Base-by-base conservation (phyloP, 53 echinoderm and acorn worm genomes). In the Astropecten irregularis region DNA sequence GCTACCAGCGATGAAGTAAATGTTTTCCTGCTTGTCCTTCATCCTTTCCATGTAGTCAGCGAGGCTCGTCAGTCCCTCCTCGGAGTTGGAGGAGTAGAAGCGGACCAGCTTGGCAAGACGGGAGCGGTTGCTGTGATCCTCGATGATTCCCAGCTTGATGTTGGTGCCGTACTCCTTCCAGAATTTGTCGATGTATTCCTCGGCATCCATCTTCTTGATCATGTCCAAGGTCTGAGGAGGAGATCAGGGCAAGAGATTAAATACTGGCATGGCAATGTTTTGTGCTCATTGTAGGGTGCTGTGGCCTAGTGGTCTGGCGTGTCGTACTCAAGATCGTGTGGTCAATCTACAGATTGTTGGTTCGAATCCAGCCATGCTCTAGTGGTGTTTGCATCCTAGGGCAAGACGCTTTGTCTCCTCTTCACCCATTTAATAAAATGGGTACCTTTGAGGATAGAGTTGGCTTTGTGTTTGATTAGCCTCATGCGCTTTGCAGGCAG, bases 121-220 rank as follows among this genome's bases (percentile, higher is more conserved):
- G 46, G 97, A 91, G 21, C 97, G 84, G 97, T 97, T 97, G 88
- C 85, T 93, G 85, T 97, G 94, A 34, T 97, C 97, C 81, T 97
- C 97, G 40, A 97, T 97, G 71, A 97, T 93, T 22, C 97, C 97
- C 26, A 97, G 86, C 60, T 97, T 97, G 82, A 97, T 92, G 97
- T 92, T 97, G 77, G 92, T 92, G 49, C 97, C 97, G 59, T 81
- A 97, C 67, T 97, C 94, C 73, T 94, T 94, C 94, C 94, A 97
- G 97, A 97, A 97, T 25, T 84, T 94, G 76, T 97, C 94, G 29
- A 91, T 82, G 83, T 92, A 97, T 38, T 97, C 94, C 35, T 94
- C 92, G 11, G 89, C 47, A 55, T 86, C 76, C 65, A 97, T 89
- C 84, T 97, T 97, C 85, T 97, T 97, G 76, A 97, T 92, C 97